Percentiles rank a stretch among this genome's conserved stretches.
Conservation (phyloP, 2,113 vertebrate genomes). For the Theristicus caerulescens region DNA sequence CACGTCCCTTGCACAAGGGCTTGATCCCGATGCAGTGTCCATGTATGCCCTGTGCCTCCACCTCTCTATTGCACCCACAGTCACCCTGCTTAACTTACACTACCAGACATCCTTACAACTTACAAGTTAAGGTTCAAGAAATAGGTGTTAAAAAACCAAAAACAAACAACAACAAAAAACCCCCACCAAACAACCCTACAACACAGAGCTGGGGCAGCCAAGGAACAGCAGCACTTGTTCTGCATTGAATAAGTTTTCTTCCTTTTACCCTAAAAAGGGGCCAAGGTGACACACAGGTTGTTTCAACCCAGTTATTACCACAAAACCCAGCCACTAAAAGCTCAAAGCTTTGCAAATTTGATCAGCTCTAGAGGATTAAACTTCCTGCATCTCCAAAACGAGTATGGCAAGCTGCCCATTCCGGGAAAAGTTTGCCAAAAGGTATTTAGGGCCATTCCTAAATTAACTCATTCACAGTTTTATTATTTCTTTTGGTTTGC, state of each 20-base stretch:
- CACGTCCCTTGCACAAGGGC: background rate
- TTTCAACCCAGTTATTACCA: background rate
- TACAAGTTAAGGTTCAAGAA: background rate
- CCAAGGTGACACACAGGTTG: background rate
- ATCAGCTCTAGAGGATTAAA: constrained; percentile 3
- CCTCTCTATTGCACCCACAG: rapidly evolving
- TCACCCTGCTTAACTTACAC: background rate
- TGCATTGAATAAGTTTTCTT: background rate
- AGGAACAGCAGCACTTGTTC: background rate
- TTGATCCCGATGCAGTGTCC: rapidly evolving
- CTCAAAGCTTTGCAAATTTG: background rate
- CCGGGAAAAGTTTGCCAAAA: constrained; percentile 11
- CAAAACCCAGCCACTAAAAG: background rate
- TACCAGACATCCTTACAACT: rapidly evolving
- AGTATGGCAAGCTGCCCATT: background rate
- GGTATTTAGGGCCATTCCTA: constrained; percentile 31
- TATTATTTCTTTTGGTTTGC: background rate
- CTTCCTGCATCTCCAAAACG: constrained; percentile 2
- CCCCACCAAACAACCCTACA: background rate
- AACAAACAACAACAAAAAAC: background rate
- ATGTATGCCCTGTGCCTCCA: background rate
- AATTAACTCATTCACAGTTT: background rate
- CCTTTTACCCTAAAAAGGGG: background rate
- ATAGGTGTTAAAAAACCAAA: background rate
- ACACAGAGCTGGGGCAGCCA: background rate